Percentiles rank a stretch among this genome's conserved stretches.
phyloP scores from a whole-genome alignment of 1,140 invertebrate species.

The Cepaea nemoralis region DNA sequence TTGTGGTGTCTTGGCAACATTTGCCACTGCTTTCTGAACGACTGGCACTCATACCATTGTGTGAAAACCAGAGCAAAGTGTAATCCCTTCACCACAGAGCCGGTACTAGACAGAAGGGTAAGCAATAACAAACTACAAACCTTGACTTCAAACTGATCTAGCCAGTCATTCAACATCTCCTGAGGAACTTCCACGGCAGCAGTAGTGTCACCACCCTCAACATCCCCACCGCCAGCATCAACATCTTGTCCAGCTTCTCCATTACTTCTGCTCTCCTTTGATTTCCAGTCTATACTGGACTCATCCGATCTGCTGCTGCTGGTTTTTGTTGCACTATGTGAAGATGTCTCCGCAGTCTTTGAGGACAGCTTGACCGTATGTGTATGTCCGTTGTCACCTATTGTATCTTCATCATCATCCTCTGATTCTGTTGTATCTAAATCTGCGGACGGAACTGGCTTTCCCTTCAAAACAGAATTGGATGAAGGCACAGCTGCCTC shows the following conservation, averaged over 20 bases:
- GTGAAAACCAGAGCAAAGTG: no score
- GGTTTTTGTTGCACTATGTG: neutral
- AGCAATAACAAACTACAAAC: neutral
- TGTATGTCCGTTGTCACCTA: neutral
- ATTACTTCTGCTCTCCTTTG: neutral
- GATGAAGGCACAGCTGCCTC: slow-evolving; percentile 8
- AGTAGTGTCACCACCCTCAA: neutral
- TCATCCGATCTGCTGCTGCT: neutral
- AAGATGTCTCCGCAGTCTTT: neutral
- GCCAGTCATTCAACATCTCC: slow-evolving; percentile 16
- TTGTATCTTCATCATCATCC: slow-evolving; percentile 23
- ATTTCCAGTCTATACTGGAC: neutral
- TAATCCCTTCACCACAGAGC: no score
- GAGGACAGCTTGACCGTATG: neutral
- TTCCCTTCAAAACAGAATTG: neutral
- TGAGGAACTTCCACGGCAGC: neutral
- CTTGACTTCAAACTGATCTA: slow-evolving; percentile 24
- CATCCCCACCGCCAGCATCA: neutral
- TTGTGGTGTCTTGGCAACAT: no score
- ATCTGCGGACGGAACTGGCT: slow-evolving; percentile 18
- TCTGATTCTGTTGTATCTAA: slow-evolving; percentile 47
- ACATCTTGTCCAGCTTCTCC: neutral
- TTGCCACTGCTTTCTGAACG: no score
- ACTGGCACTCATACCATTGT: no score
- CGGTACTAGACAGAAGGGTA: no score